phyloP scores from a whole-genome alignment of 2,797 vertebrate genomes.

The Siniperca undulata region DNA sequence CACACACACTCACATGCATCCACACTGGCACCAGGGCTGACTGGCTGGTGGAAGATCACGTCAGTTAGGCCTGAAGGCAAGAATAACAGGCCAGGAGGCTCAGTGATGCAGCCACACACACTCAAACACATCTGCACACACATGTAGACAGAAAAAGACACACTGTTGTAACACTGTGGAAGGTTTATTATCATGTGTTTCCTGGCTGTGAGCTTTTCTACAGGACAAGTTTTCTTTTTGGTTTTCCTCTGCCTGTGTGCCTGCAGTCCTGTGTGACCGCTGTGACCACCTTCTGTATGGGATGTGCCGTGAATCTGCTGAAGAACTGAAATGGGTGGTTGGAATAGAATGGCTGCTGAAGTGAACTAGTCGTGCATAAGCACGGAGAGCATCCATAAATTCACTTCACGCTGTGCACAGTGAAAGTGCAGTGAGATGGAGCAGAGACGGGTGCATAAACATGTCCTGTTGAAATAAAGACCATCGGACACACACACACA shows the following conservation, averaged over 20 bases:
- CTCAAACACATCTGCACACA: conserved; percentile 16
- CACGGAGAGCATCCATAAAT: conserved; percentile 47
- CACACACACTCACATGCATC: conserved; percentile 17
- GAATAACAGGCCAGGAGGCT: conserved; percentile 48
- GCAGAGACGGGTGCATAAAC: conserved; percentile 51
- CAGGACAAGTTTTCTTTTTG: conserved; percentile 53
- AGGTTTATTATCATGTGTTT: conserved; percentile 65
- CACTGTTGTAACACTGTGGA: conserved; percentile 13
- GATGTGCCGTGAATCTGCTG: conserved; percentile 36
- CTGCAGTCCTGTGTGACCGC: conserved; percentile 37
- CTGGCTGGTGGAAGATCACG: conserved; percentile 49
- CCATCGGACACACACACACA: conserved; percentile 17
- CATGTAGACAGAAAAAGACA: conserved; percentile 5
- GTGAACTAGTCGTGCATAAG: conserved; percentile 34
- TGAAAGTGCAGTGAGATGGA: conserved; percentile 46
- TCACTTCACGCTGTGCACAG: conserved; percentile 41
- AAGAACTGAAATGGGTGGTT: conserved; percentile 30
- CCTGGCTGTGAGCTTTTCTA: conserved; percentile 53
- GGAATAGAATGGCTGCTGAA: conserved; percentile 35
- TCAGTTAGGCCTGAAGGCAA: conserved; percentile 66
- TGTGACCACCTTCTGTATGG: conserved; percentile 31
- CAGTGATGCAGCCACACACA: conserved; percentile 17
- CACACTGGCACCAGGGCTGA: conserved; percentile 38
- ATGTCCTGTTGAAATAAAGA: conserved; percentile 54
- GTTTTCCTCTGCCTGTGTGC: conserved; percentile 48